Base-by-base conservation (phyloP, 2,888 invertebrate species). In the Noctua janthe region DNA sequence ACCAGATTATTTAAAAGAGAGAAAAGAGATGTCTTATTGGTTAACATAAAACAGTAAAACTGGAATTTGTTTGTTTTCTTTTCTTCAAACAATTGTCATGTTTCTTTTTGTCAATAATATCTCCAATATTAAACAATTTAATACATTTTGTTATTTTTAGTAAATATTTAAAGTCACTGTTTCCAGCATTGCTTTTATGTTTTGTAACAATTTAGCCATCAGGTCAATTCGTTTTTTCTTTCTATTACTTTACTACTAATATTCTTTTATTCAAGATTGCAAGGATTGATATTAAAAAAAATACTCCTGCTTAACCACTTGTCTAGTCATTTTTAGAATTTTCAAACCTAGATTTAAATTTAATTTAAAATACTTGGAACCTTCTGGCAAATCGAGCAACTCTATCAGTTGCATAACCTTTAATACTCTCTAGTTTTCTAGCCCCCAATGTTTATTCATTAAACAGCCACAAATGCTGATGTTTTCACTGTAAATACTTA, bases 401-500 rank as follows among this genome's bases (percentile, higher is more conserved):
- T 59, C 43, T 78, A 59, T 23, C 51, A 39, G 15, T 85, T 81
- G 39, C 82, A 81, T 78, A 80, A 80, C 64, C 35, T 54, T 62
- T 13, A 17, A 62, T 74, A 29, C 78, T 82, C 71, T 82, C 56
- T 71, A 81, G 76, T 84, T 81, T 74, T 77, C 73, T 72, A 76
- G 87, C 78, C 69, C 51, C 15, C 73, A 74, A 83, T 90, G 88
- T 92, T 91, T 89, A 89, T 89, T 87, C 87, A 89, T 84, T 84
- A 90, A 89, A 91, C 89, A 88, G 49, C 79, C 75, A 67, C 73
- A 75, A 77, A 78, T 78, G 70, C 76, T 84, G 86, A 90, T 92
- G 91, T 92, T 93, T 93, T 92, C 91, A 89, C 86, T 83, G 91
- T 90, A 93, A 93, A 94, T 93, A 91, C 89, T 92, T 90, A 90